These are phyloP conservation scores for Thymallus thymallus DNA, from an alignment of 2,113 vertebrate species.

Conservation along the genomic window DNA sequence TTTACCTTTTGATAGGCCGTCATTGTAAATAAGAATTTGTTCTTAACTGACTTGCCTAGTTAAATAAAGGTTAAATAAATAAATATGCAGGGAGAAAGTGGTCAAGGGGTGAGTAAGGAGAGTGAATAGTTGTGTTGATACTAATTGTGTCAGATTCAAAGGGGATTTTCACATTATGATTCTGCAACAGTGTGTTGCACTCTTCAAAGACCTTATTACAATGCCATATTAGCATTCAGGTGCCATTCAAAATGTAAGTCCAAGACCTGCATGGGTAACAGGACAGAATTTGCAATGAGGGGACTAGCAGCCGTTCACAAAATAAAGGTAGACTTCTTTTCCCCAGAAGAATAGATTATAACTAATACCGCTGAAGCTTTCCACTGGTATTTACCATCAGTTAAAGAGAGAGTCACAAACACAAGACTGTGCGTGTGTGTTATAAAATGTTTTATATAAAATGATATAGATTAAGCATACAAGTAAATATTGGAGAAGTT, in stretches of 20 bases:
- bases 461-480: background rate
- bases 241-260: constrained; percentile 71
- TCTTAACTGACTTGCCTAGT: too few species aligned
- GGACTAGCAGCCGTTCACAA: constrained; percentile 67
- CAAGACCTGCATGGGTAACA: constrained; percentile 77
- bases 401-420: background rate
- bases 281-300: constrained; percentile 70
- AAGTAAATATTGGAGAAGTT: background rate
- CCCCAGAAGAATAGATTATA: constrained; percentile 54
- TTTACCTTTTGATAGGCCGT: too few species aligned
- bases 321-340: constrained; percentile 45
- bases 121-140: constrained; percentile 46
- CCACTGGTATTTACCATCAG: constrained; percentile 1
- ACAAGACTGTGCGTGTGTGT: background rate
- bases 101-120: constrained; percentile 23
- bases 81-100: constrained; percentile 34
- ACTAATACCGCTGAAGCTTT: constrained; percentile 47
- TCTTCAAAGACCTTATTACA: constrained; percentile 79
- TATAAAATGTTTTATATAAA: background rate
- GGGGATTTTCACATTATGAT: constrained; percentile 77
- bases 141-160: constrained; percentile 63
- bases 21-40: too few species aligned
- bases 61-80: too few species aligned
- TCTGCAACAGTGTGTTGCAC: constrained; percentile 74
- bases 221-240: constrained; percentile 79